These are phyloP conservation scores for Coenonympha glycerion DNA, from an alignment of 2,888 invertebrate genomes.

Conservation along the genomic window DNA sequence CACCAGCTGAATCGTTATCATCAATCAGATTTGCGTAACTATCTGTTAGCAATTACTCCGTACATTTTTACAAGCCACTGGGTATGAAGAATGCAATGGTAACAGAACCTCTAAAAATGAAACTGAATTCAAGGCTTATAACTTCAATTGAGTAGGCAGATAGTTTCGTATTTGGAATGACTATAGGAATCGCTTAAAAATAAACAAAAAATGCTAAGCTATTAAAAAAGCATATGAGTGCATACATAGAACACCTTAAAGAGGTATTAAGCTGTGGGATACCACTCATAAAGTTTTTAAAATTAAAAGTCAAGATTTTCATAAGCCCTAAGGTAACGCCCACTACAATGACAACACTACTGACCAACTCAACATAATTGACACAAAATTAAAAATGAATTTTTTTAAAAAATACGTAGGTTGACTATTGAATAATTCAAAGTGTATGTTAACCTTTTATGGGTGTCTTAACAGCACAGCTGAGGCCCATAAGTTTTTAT, in stretches of 20 bases:
- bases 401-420: slow-evolving; percentile 25
- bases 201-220: too few relatives aligned
- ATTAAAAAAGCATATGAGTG: too few relatives aligned
- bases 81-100: slow-evolving; percentile 45
- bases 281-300: not conserved
- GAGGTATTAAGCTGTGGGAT: not conserved
- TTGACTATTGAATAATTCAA: slow-evolving; percentile 3
- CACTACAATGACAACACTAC: slow-evolving; percentile 33
- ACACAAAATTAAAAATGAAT: slow-evolving; percentile 19
- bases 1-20: slow-evolving; percentile 61
- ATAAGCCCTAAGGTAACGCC: slow-evolving; percentile 28
- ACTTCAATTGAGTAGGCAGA: too few relatives aligned
- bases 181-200: too few relatives aligned
- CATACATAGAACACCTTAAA: slow-evolving; percentile 5
- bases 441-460: slow-evolving; percentile 3
- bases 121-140: too few relatives aligned
- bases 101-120: too few relatives aligned
- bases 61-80: slow-evolving; percentile 50
- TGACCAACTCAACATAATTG: slow-evolving; percentile 37
- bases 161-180: too few relatives aligned
- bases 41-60: slow-evolving; percentile 65
- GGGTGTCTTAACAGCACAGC: slow-evolving; percentile 3
- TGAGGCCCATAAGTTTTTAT: not conserved
- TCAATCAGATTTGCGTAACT: slow-evolving; percentile 74
- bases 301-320: slow-evolving; percentile 7